These are phyloP conservation scores for Apamea anceps DNA, from an alignment of 2,888 invertebrate genomes.

Conservation along the genomic window DNA sequence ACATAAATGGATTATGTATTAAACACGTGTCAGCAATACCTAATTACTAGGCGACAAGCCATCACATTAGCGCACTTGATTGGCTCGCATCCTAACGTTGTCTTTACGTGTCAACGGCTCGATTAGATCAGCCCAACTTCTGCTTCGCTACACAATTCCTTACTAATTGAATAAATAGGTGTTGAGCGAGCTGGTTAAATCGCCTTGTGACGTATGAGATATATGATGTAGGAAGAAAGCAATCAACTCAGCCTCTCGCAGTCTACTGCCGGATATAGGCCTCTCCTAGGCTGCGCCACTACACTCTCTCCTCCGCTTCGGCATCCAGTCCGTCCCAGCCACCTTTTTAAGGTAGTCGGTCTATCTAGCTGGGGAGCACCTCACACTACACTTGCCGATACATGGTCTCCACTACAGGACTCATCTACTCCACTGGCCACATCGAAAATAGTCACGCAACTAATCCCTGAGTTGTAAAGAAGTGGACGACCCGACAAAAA, in stretches of 20 bases:
- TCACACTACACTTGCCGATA: neutral
- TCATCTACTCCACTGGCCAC: neutral
- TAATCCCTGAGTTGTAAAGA: neutral
- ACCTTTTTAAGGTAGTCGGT: neutral
- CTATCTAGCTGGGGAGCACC: neutral
- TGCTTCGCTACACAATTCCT: slow-evolving; percentile 49
- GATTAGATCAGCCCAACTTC: slow-evolving; percentile 63
- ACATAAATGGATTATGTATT: neutral
- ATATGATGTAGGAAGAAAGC: neutral
- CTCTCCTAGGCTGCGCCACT: neutral
- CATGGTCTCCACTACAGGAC: neutral
- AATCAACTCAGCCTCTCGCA: neutral
- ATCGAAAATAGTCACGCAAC: neutral
- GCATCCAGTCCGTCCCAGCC: too few relatives aligned
- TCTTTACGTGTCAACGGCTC: slow-evolving; percentile 61
- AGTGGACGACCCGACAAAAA: neutral
- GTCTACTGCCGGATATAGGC: neutral
- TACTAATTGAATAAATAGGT: slow-evolving; percentile 43
- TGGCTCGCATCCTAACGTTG: slow-evolving; percentile 47
- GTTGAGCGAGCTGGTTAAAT: neutral
- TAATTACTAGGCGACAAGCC: slow-evolving; percentile 32
- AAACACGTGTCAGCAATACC: slow-evolving; percentile 18
- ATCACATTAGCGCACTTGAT: slow-evolving; percentile 55
- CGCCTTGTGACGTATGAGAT: neutral
- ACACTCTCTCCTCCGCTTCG: neutral